Base-by-base conservation (phyloP, 2,113 vertebrate species). In the Nothocercus julius region DNA sequence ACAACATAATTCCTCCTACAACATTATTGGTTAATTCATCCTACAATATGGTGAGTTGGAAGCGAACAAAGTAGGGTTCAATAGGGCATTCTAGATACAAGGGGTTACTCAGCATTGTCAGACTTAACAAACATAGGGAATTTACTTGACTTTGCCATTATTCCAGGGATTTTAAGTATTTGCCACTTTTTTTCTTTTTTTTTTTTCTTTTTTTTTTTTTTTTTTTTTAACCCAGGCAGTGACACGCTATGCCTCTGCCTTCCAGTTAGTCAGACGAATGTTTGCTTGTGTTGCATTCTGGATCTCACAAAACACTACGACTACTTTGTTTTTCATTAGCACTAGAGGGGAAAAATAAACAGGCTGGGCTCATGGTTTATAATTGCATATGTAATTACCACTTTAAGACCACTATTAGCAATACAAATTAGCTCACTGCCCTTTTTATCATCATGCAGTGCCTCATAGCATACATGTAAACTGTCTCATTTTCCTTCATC, bases 301-400 rank as follows among this genome's bases (percentile, higher is more conserved):
- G 30, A 90, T 92, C 72, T 90, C 85, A 89, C 58, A 89, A 82
- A 95, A 91, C 54, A 73, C 76, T 72, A 76, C 83, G 78, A 79
- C 75, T 81, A 85, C 66, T 95, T 94, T 88, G 81, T 34, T 96
- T 97, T 95, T 91, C 90, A 84, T 87, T 82, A 93, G 47, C 87
- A 81, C 59, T 87, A 88, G 54, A 85, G 38, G 30, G 38, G 17
- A 53, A 89, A 89, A 92, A 93, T 63, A 93, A 90, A 92, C 70
- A 91, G 63, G 30, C 78, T 85, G 58, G 76, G 61, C 28, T 94
- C 75, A 69, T 90, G 86, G 38, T 80, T 93, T 93, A 63, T 87
- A 94, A 89, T 59, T 93, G 40, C 77, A 74, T 82, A 92, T 87
- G 74, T 90, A 96, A 94, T 92, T 95, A 92, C 82, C 82, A 88